Evolutionary conservation across 2,888 invertebrate genomes (phyloP), one percentile per base, ranked within the genome.

Genomic region (Lordiphosa fenestrarum): DNA sequence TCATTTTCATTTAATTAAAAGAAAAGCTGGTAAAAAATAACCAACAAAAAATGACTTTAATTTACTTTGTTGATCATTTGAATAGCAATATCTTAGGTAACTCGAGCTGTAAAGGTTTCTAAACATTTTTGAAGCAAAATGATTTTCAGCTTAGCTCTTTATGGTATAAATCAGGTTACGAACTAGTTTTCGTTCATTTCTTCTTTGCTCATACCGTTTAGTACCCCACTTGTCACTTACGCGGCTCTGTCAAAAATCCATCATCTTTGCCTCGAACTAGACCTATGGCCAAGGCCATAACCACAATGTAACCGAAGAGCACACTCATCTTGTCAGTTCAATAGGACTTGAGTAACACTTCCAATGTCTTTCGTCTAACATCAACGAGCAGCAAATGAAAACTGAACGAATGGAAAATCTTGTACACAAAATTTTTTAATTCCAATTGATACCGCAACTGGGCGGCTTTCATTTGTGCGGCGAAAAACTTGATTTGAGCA

Each of bases 201-300:
- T 9, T 9, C 7, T 9, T 30, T 30, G 9, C 9, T 9, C 7
- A 30, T 30, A 30, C 9, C 30, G 30, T 30, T 9, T 7, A 30
- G 9, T 7, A 7, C 19, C 19, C 35, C 59, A 53, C 61, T 58
- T 58, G 35, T 53, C 54, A 92, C 72, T 87, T 86, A 87, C 87
- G 86, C 75, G 86, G 83, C 67, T 86, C 85, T 15, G 80, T 87
- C 57, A 87, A 46, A 65, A 78, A 87, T 30, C 53, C 73, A 25
- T 85, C 80, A 19, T 85, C 77, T n/a, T 85, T 77, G 51, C 60
- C 55, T 55, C 59, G 64, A 52, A 52, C 72, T 4, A 47, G 9
- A 7, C 47, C 23, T 13, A 33, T 40, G 30, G 48, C 36, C 49
- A 69, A 44, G 41, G 56, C 71, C 56, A 74, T 41, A 38, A 54